Percentiles rank a stretch among this genome's conserved stretches.
phyloP scores from a whole-genome alignment of 2,113 vertebrate genomes.

The Typhlomys cinereus region DNA sequence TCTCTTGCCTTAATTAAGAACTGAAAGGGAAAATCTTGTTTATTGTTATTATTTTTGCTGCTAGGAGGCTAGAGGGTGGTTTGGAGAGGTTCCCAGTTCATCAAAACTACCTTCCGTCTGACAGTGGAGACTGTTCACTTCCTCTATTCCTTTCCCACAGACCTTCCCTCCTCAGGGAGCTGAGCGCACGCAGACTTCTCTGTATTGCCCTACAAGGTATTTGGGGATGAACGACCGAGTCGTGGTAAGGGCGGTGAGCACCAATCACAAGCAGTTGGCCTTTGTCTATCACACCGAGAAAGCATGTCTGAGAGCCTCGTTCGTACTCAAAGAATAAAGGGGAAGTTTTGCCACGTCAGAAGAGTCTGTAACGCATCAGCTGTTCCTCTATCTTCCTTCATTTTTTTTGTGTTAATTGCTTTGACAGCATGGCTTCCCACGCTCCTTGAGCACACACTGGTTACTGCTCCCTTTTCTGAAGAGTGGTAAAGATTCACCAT shows the following conservation, averaged over 20 bases:
- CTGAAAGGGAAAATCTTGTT: neutral
- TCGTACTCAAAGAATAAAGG: neutral
- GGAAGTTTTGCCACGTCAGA: neutral
- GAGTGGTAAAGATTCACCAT: neutral
- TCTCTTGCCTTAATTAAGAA: constrained; percentile 17
- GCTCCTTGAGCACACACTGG: neutral
- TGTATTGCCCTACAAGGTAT: neutral
- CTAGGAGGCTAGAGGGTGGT: neutral
- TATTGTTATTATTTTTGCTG: constrained; percentile 36
- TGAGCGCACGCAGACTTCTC: neutral
- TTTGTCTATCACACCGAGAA: neutral
- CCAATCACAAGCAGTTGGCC: neutral
- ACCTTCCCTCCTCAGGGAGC: neutral
- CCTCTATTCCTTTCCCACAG: constrained; percentile 26
- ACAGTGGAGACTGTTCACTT: neutral
- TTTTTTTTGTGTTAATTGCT: neutral
- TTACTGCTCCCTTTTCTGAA: constrained; percentile 7
- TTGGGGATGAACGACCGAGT: neutral
- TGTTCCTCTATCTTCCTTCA: neutral
- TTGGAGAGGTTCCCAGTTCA: constrained; percentile 25
- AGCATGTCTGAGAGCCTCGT: neutral
- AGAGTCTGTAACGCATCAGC: neutral
- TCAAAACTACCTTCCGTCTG: neutral
- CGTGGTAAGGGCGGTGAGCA: neutral
- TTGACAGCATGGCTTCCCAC: neutral